Conservation (phyloP, 2,113 vertebrate species). For the Poecile atricapillus region DNA sequence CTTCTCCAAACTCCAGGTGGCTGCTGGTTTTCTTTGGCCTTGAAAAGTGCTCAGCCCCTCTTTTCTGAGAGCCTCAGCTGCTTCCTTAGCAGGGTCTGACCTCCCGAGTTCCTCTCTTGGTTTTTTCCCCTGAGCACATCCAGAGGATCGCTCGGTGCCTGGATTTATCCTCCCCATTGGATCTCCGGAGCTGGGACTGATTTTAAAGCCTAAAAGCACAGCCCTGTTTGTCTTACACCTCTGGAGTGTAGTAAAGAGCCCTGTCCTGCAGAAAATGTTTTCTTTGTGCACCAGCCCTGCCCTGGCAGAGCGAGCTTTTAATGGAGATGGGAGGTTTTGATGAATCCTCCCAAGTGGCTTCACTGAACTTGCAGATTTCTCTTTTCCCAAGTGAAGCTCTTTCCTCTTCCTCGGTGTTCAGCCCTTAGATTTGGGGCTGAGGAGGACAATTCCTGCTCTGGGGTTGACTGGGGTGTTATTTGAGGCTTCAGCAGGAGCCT, state of each 20-base stretch:
- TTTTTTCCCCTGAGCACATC: not conserved
- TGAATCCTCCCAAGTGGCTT: not conserved
- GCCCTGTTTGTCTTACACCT: constrained; percentile 19
- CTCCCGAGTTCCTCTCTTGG: not conserved
- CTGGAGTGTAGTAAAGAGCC: not conserved
- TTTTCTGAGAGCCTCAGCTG: not conserved
- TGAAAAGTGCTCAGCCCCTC: not conserved
- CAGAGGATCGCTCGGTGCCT: not conserved
- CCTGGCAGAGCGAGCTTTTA: not conserved
- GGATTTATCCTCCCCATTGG: not conserved
- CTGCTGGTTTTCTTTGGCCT: not conserved
- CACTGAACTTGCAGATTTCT: not conserved
- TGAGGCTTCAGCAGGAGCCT: not conserved
- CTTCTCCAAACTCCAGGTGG: not conserved
- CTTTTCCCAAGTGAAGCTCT: not conserved
- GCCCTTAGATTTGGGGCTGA: rapidly evolving
- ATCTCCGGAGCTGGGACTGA: not conserved
- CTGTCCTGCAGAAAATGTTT: not conserved
- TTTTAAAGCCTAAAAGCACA: constrained; percentile 31
- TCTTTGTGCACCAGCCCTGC: not conserved
- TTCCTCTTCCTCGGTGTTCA: not conserved
- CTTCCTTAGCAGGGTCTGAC: not conserved
- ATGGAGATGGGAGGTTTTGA: not conserved
- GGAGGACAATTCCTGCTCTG: not conserved
- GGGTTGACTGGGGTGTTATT: not conserved